Base-by-base conservation (phyloP, 2,113 vertebrate species). In the Tragelaphus buxtoni region DNA sequence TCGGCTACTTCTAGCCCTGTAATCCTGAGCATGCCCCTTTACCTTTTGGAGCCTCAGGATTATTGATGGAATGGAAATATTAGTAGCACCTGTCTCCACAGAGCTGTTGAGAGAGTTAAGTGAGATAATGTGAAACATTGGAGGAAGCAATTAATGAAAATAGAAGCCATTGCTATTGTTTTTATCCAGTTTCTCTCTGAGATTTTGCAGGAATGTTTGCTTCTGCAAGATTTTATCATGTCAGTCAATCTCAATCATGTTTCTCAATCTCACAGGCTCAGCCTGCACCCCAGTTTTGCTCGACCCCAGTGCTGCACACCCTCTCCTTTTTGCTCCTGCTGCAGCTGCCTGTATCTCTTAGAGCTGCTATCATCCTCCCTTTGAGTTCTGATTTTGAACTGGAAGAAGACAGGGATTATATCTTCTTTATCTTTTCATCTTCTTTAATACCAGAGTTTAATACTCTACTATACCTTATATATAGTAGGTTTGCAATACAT, bases 301-400 rank as follows among this genome's bases (percentile, higher is more conserved):
- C 45, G 58, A 32, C 11, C 39, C 30, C 20, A 42, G 7, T 13
- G n/a, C 65, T 17, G 6, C 0, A 3, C 4, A 53, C 24, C 24
- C 7, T 79, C n/a, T 51, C 16, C 12, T 30, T 49, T 61, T 39
- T 2, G 16, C 16, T 32, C 7, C 12, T 14, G 5, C 4, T 3
- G 32, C 0, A 4, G 7, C 35, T 14, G 2, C 85, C 16, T 72
- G 4, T 63, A 4, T 42, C 20, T 77, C 49, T 76, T 28, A 18
- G 5, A 42, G 9, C 61, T 53, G 2, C 82, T 63, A 6, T 30
- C 20, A 12, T 16, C 26, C 61, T 91, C 20, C 55, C 61, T 56
- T 80, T 65, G 51, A 65, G 28, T 84, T 93, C 56, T 30, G 74
- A 76, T 80, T 82, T 91, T 69, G 74, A 91, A 74, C n/a, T 86